Base-by-base conservation (phyloP, 2,113 vertebrate genomes). In the Tachysurus fulvidraco region DNA sequence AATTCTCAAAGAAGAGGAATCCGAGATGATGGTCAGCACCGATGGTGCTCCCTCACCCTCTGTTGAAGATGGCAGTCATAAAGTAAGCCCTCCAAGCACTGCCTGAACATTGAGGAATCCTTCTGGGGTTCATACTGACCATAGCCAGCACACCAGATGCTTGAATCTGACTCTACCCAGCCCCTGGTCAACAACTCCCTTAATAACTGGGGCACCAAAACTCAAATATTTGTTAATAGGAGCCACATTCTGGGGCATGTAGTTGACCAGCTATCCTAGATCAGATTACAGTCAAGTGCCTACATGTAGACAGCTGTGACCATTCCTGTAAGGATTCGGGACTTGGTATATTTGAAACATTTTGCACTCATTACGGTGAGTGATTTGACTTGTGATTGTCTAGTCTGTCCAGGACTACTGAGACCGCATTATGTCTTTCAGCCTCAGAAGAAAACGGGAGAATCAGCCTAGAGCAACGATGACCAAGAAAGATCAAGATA, bases 241-340 rank as follows among this genome's bases (percentile, higher is more conserved):
- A 64, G 30, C 54, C 83, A 28, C 4, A 0, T 55, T 55, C 19
- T 86, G 12, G 50, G 62, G 19, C 23, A 84, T 21, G 50, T 52
- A 55, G 13, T 50, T 62, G 41, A 81, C 59, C 59, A 85, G 62
- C 17, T 65, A 69, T 69, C 30, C 76, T 69, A n/a, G 28, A 80
- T 85, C 41, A n/a, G 41, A 81, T 64, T 30, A 52, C 92, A 92
- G 91, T 88, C 82, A 93, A 93, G 92, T 93, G 93, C 92, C 93
- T 93, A 88, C 89, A 80, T 81, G 50, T 79, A 28, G 67, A 87
- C 64, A 80, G 83, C 71, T 86, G 52, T 36, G 79, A 60, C 28
- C 13, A 55, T 88, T 89, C 89, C 71, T 85, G 83, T 86, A 89
- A 78, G 89, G 81, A 60, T 16, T 81, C 41, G 36, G 67, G 55